phyloP scores from a whole-genome alignment of 2,113 vertebrate species.

The Calyptomena viridis region DNA sequence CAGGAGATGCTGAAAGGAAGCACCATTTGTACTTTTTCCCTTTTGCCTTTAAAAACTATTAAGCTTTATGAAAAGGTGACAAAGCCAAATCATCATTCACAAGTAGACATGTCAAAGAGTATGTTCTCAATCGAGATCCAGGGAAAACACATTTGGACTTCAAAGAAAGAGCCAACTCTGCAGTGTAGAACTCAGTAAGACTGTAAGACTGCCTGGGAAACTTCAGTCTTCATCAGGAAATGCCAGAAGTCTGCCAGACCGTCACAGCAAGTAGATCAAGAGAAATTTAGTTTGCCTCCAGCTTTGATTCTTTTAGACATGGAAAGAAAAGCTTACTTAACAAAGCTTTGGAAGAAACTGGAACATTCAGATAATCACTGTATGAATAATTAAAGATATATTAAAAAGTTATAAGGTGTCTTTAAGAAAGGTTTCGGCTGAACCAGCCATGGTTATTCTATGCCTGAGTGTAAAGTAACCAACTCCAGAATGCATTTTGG shows the following conservation, averaged over 20 bases:
- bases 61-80: neutral
- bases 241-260: neutral
- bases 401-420: constrained; percentile 58
- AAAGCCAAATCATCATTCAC: neutral
- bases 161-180: neutral
- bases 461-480: constrained; percentile 65
- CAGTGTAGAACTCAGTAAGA: neutral
- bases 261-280: neutral
- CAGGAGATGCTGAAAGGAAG: neutral
- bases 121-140: neutral
- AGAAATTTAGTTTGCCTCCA: neutral
- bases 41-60: neutral
- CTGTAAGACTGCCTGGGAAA: neutral
- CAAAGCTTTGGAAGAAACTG: neutral
- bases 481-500: constrained; percentile 48
- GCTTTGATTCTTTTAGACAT: neutral
- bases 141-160: neutral
- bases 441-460: constrained; percentile 55
- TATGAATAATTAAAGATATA: constrained; percentile 59
- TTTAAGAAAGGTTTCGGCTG: constrained; percentile 46
- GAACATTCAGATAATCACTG: constrained; percentile 8
- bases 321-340: neutral
- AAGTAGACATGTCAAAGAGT: neutral
- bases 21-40: neutral
- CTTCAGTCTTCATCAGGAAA: neutral